A percentile compares a stretch with the other conserved stretches of the same genome.
Evolutionary conservation across 2,113 vertebrate genomes (phyloP).

Genomic region (Collichthys lucidus): DNA sequence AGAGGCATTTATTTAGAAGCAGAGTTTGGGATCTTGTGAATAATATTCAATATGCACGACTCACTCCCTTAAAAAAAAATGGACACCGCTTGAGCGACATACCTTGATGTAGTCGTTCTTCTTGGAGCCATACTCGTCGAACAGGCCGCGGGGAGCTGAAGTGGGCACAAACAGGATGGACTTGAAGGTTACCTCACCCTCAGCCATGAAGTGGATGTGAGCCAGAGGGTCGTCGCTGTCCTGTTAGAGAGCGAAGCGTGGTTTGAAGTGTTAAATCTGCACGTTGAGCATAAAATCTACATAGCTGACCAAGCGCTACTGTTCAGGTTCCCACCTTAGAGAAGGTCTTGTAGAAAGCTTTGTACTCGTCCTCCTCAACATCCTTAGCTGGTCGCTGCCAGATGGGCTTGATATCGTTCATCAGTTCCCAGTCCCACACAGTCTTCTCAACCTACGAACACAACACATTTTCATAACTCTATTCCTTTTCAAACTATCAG

Average conservation of each 20-base stretch:
- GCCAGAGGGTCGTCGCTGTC: slow-evolving; percentile 92
- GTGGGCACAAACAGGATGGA: slow-evolving; percentile 97
- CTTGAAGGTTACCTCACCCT: slow-evolving; percentile 98
- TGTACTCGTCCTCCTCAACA: slow-evolving; percentile 98
- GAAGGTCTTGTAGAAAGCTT: slow-evolving; percentile 98
- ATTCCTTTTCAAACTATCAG: background rate
- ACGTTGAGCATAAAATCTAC: no score
- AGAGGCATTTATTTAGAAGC: background rate
- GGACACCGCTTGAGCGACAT: background rate
- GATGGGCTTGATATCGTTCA: slow-evolving; percentile 99
- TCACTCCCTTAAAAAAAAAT: background rate
- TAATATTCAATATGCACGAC: background rate
- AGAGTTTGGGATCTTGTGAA: background rate
- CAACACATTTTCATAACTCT: background rate
- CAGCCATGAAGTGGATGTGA: slow-evolving; percentile 97
- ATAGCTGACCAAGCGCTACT: background rate
- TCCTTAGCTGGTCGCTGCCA: slow-evolving; percentile 98
- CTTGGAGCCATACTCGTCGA: slow-evolving; percentile 98
- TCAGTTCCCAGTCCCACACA: slow-evolving; percentile 99
- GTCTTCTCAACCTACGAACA: slow-evolving; percentile 94
- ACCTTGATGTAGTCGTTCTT: slow-evolving; percentile 99
- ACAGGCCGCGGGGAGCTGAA: slow-evolving; percentile 94
- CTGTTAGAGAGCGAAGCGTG: slow-evolving; percentile 70
- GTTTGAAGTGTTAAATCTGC: background rate
- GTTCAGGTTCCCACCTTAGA: slow-evolving; percentile 87